Evolutionary conservation across 92 coral and sea anemone genomes (phyloP), one percentile per base, ranked within the genome.

Genomic region (Umimayanthus chanpuru): DNA sequence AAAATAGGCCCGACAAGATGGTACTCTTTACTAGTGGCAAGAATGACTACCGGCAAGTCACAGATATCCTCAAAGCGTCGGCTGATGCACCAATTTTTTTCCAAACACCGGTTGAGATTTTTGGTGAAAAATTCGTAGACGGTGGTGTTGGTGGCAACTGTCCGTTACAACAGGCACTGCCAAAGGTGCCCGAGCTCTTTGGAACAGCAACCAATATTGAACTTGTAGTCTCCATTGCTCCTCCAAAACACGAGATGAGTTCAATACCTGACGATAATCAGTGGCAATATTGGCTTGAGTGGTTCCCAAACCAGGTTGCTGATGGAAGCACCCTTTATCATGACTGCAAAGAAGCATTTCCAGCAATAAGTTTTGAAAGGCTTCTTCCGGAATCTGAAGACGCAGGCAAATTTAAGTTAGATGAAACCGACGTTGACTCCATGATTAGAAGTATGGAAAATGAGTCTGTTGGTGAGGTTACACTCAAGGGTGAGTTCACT

Each of bases 111-210:
- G 88, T 61, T 41, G 32, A 47, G 14, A 88, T 88, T 68, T 66
- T 26, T 2, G 90, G 86, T 0, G 90, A 88, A 29, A 47, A 12
- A 18, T 88, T 61, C 61, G 29, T 88, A 1, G 90, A 88, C 29
- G 88, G 90, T 30, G 90, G 90, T 6, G 88, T 80, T 25, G 91
- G 91, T 1, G 91, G 88, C 23, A 88, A 88, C 79, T 88, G 91
- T 53, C 91, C 91, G 18, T 56, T 88, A 10, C 67, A 21, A n/a
- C 88, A 81, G 55, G 88, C 91, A 4, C 44, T 80, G n/a, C 47
- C 44, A 44, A 61, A 73, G 82, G 70, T 79, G 23, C 55, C 67
- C 39, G 80, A 88, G 43, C 49, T 88, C 10, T 88, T 79, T 80
- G 90, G 88, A 2, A 16, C 20, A 77, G 12, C 44, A 4, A 53